Base-by-base conservation (phyloP, 2,113 vertebrate species). In the Ptilonorhynchus violaceus region DNA sequence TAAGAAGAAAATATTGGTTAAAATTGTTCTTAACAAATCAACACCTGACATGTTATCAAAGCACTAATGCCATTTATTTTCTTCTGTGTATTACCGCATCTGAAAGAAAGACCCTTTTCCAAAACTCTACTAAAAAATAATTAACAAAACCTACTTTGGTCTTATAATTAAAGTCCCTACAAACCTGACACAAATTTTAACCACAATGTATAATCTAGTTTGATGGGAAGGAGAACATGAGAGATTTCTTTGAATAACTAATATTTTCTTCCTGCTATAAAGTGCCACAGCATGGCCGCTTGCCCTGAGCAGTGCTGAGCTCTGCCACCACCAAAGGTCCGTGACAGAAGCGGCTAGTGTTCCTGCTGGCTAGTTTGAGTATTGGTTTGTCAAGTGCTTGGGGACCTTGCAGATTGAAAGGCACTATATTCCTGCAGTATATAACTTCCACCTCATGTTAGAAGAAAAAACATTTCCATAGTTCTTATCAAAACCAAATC, bases 401-500 rank as follows among this genome's bases (percentile, higher is more conserved):
- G 88, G 85, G 92, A 87, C 80, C 52, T 25, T 81, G 58, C 41
- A 52, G 42, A 75, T 49, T 81, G 88, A 93, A 93, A 87, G 52
- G 76, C 68, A 27, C 82, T 83, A 47, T 90, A 86, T 35, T 89
- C 39, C 86, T 91, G 70, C 70, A 77, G n/a, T 79, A 88, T 89
- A 82, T 8, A 15, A 95, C 83, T 97, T 95, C 89, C 60, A 95
- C 80, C 91, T 91, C 77, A 55, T 6, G 62, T 83, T 79, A 85
- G 81, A 97, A 92, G 91, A 76, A 95, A 39, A 96, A 97, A 94
- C 46, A 95, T 83, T 95, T 94, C 85, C 89, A 87, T 11, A 28
- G 91, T 5, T 92, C 94, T 95, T 97, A 96, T 96, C 95, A 96
- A 95, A 95, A 96, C 81, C 67, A 52, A 91, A 95, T 94, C 93